Conservation (phyloP, 1,140 invertebrate genomes). For the Atta cephalotes region DNA sequence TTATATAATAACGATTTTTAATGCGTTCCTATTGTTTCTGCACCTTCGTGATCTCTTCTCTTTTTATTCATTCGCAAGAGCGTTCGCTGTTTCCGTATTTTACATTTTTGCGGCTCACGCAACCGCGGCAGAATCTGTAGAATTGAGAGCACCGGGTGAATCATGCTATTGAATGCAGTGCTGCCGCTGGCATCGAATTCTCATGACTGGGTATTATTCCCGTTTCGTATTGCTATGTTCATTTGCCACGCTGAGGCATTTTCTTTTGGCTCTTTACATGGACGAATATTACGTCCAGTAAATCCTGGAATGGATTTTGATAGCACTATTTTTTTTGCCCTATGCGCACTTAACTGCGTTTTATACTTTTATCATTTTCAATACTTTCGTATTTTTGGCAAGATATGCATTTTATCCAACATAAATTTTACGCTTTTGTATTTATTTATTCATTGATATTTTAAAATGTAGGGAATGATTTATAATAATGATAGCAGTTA, state of each 20-base stretch:
- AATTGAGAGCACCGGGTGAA: slow-evolving; percentile 73
- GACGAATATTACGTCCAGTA: slow-evolving; percentile 62
- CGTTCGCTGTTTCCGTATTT: slow-evolving; percentile 71
- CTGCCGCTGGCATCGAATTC: slow-evolving; percentile 72
- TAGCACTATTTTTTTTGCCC: slow-evolving; percentile 31
- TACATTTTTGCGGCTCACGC: slow-evolving; percentile 69
- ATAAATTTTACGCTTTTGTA: background rate
- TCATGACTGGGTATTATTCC: slow-evolving; percentile 69
- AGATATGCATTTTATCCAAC: background rate
- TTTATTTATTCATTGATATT: background rate
- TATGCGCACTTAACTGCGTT: slow-evolving; percentile 3
- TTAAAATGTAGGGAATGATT: background rate
- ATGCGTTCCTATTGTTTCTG: slow-evolving; percentile 12
- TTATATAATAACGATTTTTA: background rate
- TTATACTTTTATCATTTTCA: background rate
- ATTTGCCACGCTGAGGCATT: slow-evolving; percentile 60
- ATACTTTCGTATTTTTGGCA: background rate
- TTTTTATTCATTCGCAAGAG: slow-evolving; percentile 46
- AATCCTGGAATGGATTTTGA: slow-evolving; percentile 37
- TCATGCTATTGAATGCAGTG: slow-evolving; percentile 70
- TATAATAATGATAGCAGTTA: background rate
- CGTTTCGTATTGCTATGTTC: slow-evolving; percentile 62
- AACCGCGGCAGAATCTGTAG: slow-evolving; percentile 66
- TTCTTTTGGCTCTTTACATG: slow-evolving; percentile 63
- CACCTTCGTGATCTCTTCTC: slow-evolving; percentile 49